Base-by-base conservation (phyloP, 2,888 invertebrate species). In the Octodonta nipae region DNA sequence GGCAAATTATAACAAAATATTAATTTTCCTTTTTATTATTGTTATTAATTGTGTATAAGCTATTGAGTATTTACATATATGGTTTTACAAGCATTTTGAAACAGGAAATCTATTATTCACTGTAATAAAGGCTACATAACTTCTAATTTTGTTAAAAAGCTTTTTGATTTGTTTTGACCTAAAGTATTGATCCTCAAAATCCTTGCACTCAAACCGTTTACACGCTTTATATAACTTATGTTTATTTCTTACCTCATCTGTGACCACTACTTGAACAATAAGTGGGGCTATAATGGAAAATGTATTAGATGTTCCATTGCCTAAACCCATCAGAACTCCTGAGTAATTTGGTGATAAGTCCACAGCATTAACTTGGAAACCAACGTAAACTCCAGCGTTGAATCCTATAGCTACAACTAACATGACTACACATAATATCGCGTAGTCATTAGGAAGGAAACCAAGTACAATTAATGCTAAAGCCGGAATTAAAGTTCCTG, bases 341-440 rank as follows among this genome's bases (percentile, higher is more conserved):
- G 86, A 81, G 55, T 78, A 83, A 55, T 81, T 83, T 1, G 86
- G 85, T 4, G 86, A 78, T 31, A 88, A 63, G 62, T 88, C 87
- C 40, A 88, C 80, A 50, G 85, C 85, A 43, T 85, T 86, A 10
- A 75, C 70, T 67, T 76, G 72, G 52, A 76, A 82, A 2, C 85
- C 85, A 26, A 78, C 73, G 45, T 77, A 83, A 31, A 77, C 73
- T 1, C 77, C 77, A 0, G 81, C 75, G 47, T 85, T 84, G 3
- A 80, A 66, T 0, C 82, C 78, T 1, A 85, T 79, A 0, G 85
- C 78, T 13, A 79, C 49, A 0, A 79, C 72, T 0, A 86, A 63
- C 26, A 85, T 61, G 0, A 62, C 58, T 2, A 83, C 74, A 0
- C 81, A 79, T 5, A 74, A 44, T 8, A 27, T 33, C 7, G 36